phyloP scores from a whole-genome alignment of 2,888 invertebrate genomes.

The Monopis laevigella region DNA sequence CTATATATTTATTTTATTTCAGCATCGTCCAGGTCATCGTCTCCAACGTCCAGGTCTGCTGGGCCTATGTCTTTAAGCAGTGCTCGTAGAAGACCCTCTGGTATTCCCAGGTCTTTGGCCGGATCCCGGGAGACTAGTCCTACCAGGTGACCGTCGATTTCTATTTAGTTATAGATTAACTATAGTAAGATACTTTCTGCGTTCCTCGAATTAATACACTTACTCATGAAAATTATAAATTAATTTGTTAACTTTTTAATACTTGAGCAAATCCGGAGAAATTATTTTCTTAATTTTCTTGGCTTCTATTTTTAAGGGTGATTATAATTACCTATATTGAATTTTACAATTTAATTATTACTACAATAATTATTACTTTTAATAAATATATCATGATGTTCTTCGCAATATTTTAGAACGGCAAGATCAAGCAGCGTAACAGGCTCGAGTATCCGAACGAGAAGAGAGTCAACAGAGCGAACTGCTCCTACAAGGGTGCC shows the following conservation, averaged over 20 bases:
- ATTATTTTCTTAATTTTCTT: too few relatives aligned
- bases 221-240: too few relatives aligned
- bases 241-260: too few relatives aligned
- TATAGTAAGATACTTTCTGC: not conserved
- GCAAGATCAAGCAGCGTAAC: conserved; percentile 41
- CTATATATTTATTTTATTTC: conserved; percentile 23
- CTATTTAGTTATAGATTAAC: not conserved
- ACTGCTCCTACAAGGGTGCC: conserved; percentile 65
- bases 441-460: conserved; percentile 29
- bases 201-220: too few relatives aligned
- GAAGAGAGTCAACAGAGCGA: conserved; percentile 42
- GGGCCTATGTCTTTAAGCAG: conserved; percentile 55
- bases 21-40: conserved; percentile 95
- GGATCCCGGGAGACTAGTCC: conserved; percentile 76
- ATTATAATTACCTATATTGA: too few relatives aligned
- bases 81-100: conserved; percentile 73
- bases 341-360: too few relatives aligned
- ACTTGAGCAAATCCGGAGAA: too few relatives aligned
- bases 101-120: conserved; percentile 75
- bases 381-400: too few relatives aligned
- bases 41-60: conserved; percentile 83
- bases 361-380: too few relatives aligned
- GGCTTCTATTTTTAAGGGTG: too few relatives aligned
- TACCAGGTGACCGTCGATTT: conserved; percentile 42
- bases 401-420: conserved; percentile 30